Percentiles rank a stretch among this genome's conserved stretches.
Evolutionary conservation across 2,888 invertebrate species (phyloP).

Genomic region (Drosophila anomelani): DNA sequence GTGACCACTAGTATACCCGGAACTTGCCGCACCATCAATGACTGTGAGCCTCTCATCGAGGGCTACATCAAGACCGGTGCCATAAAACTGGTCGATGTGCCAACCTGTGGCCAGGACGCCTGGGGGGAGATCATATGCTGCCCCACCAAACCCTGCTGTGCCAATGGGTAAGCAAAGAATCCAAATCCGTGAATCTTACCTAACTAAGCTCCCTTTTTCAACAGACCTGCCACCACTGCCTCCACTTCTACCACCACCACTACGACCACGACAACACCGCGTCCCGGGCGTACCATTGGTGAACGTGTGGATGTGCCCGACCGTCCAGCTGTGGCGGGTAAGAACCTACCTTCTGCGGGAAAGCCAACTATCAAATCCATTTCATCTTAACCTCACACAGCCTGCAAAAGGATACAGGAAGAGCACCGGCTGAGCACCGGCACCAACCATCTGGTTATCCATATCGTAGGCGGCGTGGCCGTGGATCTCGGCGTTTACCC

Average conservation of each 20-base stretch:
- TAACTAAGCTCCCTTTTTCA: constrained; percentile 9
- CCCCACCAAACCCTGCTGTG: constrained; percentile 61
- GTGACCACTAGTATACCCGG: constrained; percentile 57
- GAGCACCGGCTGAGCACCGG: not conserved
- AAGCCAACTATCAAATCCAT: not conserved
- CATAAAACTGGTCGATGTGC: constrained; percentile 57
- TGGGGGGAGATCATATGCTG: constrained; percentile 79
- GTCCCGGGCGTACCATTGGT: constrained; percentile 52
- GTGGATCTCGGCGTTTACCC: constrained; percentile 77
- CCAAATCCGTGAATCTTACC: no score
- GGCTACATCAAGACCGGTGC: constrained; percentile 51
- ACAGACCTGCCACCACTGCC: constrained; percentile 7
- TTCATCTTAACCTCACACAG: not conserved
- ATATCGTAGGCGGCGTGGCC: constrained; percentile 77
- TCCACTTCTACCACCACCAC: not conserved
- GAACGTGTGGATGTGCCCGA: constrained; percentile 35
- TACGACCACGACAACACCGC: constrained; percentile 1
- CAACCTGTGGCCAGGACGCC: constrained; percentile 68
- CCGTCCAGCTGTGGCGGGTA: constrained; percentile 16
- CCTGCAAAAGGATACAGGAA: constrained; percentile 22
- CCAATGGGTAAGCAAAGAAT: constrained; percentile 2
- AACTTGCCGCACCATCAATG: constrained; percentile 57
- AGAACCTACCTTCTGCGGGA: not conserved
- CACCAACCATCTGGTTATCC: constrained; percentile 48
- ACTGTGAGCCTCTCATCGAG: constrained; percentile 58